These are phyloP conservation scores for Grammomys dolichurus DNA, from an alignment of 2,113 vertebrate species.

Conservation along the genomic window DNA sequence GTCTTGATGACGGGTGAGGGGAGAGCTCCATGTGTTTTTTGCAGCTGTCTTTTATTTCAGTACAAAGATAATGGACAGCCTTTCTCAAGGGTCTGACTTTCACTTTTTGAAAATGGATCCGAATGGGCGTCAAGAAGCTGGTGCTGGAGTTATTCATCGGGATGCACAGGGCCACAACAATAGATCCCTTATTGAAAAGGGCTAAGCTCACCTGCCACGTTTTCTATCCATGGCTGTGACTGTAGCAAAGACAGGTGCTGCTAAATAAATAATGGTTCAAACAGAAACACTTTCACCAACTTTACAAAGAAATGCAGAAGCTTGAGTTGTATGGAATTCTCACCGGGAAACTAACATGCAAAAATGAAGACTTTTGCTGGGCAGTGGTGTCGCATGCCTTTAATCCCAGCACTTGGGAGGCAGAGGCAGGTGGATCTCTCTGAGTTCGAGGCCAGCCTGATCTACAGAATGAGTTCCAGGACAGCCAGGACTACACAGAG, in stretches of 20 bases:
- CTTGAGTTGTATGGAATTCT: background rate
- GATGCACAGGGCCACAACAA: background rate
- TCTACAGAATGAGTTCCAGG: too few species aligned
- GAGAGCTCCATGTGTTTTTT: slow-evolving; percentile 43
- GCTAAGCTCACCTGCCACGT: slow-evolving; percentile 11
- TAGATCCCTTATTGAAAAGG: slow-evolving; percentile 35
- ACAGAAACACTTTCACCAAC: slow-evolving; percentile 18
- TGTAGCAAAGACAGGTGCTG: background rate
- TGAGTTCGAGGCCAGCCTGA: too few species aligned
- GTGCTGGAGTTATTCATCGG: background rate
- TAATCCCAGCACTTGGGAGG: too few species aligned
- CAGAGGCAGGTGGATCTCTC: too few species aligned
- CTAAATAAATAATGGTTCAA: background rate
- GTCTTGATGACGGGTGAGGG: slow-evolving; percentile 33
- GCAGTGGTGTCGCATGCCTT: too few species aligned
- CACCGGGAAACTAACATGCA: background rate
- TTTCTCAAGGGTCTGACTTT: slow-evolving; percentile 55
- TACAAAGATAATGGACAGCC: slow-evolving; percentile 61
- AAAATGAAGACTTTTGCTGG: background rate
- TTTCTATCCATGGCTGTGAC: background rate
- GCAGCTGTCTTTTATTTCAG: slow-evolving; percentile 60
- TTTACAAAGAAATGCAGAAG: background rate
- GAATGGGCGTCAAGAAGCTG: slow-evolving; percentile 40
- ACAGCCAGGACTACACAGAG: too few species aligned
- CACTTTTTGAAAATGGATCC: slow-evolving; percentile 64